Conservation (phyloP, 2,113 vertebrate genomes). For the Periophthalmus modestus region DNA sequence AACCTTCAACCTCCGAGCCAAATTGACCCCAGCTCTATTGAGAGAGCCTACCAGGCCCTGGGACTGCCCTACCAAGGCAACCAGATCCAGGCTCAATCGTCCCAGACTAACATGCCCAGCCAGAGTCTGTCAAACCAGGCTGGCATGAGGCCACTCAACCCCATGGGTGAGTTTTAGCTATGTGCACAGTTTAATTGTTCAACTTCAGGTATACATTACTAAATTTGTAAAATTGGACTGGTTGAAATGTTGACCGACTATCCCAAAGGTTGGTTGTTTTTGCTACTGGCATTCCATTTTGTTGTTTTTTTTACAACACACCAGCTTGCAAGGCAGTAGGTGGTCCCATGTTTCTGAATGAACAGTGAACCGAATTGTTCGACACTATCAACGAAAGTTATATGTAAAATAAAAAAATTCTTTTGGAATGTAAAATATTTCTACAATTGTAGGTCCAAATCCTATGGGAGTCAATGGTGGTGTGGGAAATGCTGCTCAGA, state of each 20-base stretch:
- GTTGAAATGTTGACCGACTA: too few relatives aligned
- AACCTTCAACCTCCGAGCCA: constrained; percentile 90
- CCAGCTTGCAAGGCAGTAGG: too few relatives aligned
- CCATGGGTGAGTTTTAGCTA: constrained; percentile 79
- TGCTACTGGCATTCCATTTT: too few relatives aligned
- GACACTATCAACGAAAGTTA: background rate
- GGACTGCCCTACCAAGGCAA: constrained; percentile 96
- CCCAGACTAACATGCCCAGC: constrained; percentile 79
- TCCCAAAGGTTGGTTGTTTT: too few relatives aligned
- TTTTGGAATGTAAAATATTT: background rate
- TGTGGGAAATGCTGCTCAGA: constrained; percentile 82
- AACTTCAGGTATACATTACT: background rate
- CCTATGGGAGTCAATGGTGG: constrained; percentile 95
- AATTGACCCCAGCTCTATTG: constrained; percentile 98
- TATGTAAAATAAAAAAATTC: background rate
- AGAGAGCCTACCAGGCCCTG: constrained; percentile 94
- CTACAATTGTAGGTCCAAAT: constrained; percentile 77
- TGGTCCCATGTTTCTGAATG: too few relatives aligned
- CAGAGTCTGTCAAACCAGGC: constrained; percentile 84
- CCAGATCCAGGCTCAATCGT: constrained; percentile 85
- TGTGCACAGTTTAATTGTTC: background rate
- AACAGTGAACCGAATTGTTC: too few relatives aligned
- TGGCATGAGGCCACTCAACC: constrained; percentile 84
- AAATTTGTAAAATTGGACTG: too few relatives aligned
- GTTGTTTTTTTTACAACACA: too few relatives aligned